phyloP scores from a whole-genome alignment of 2,888 invertebrate genomes.

The Dryobota labecula region DNA sequence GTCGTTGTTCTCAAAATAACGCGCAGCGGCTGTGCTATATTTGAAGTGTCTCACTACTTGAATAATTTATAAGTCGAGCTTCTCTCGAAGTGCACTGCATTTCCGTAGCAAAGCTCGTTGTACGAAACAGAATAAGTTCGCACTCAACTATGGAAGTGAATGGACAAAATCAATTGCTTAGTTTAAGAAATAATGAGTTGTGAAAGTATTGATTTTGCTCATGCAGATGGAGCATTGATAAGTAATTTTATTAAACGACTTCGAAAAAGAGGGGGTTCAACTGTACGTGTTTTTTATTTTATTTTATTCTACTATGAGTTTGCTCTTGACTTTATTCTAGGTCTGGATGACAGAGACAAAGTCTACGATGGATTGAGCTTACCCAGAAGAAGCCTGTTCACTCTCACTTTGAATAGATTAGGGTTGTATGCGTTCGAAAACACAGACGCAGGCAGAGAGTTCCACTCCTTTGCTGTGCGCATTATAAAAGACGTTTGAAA shows the following conservation, averaged over 20 bases:
- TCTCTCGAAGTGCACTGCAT: constrained; percentile 85
- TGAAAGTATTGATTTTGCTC: constrained; percentile 30
- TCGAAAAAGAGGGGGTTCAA: too few relatives aligned
- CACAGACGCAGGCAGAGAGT: too few relatives aligned
- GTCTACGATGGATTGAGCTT: too few relatives aligned
- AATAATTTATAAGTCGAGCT: constrained; percentile 89
- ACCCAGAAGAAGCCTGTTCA: too few relatives aligned
- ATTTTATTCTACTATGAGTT: too few relatives aligned
- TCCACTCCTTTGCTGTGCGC: too few relatives aligned
- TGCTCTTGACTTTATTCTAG: too few relatives aligned
- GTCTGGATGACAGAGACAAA: too few relatives aligned
- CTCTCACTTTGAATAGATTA: too few relatives aligned
- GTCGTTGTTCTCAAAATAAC: constrained; percentile 86
- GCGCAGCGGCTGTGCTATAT: constrained; percentile 84
- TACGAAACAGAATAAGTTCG: constrained; percentile 74
- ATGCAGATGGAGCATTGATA: not conserved
- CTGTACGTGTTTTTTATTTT: too few relatives aligned
- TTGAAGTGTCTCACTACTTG: constrained; percentile 89
- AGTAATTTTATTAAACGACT: not conserved
- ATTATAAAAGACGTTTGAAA: too few relatives aligned
- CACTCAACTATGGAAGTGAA: constrained; percentile 71
- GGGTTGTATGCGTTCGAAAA: too few relatives aligned
- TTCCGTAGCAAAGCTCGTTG: constrained; percentile 81
- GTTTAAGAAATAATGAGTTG: constrained; percentile 40
- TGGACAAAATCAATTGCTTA: constrained; percentile 59